These are phyloP conservation scores for Meghimatium bilineatum DNA, from an alignment of 2,888 invertebrate species.

Conservation along the genomic window DNA sequence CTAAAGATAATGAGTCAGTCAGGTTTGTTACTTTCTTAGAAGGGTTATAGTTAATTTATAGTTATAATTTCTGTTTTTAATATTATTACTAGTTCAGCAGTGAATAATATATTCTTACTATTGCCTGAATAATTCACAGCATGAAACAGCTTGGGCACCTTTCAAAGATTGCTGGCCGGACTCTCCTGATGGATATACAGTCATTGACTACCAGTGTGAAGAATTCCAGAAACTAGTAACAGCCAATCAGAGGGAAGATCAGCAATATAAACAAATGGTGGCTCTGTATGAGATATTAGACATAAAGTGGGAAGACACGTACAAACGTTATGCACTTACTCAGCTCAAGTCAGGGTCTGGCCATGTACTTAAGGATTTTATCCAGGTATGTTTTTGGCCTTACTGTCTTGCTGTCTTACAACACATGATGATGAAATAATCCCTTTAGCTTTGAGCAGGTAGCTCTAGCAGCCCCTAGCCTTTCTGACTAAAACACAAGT, in stretches of 20 bases:
- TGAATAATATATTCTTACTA: background rate
- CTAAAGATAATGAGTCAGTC: too few relatives aligned
- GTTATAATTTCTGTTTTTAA: too few relatives aligned
- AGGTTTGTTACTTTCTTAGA: too few relatives aligned
- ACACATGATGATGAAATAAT: too few relatives aligned
- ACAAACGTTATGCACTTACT: conserved; percentile 41
- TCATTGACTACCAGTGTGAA: conserved; percentile 66
- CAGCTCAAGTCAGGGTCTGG: conserved; percentile 45
- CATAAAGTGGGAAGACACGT: conserved; percentile 33
- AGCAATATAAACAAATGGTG: conserved; percentile 63
- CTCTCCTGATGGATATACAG: conserved; percentile 54
- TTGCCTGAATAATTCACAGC: conserved; percentile 55
- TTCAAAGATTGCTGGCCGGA: conserved; percentile 61
- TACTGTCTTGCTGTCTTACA: too few relatives aligned
- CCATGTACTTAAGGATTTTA: conserved; percentile 44
- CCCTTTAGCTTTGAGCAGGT: too few relatives aligned
- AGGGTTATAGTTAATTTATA: too few relatives aligned
- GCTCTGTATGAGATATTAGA: conserved; percentile 47
- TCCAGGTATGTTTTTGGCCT: conserved; percentile 22
- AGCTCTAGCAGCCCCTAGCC: too few relatives aligned
- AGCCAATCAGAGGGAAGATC: conserved; percentile 45
- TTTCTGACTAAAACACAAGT: too few relatives aligned
- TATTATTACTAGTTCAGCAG: too few relatives aligned
- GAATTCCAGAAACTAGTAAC: conserved; percentile 67
- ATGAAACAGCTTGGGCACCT: conserved; percentile 64